These are phyloP conservation scores for Operophtera brumata DNA, from an alignment of 2,888 invertebrate genomes.

Conservation along the genomic window DNA sequence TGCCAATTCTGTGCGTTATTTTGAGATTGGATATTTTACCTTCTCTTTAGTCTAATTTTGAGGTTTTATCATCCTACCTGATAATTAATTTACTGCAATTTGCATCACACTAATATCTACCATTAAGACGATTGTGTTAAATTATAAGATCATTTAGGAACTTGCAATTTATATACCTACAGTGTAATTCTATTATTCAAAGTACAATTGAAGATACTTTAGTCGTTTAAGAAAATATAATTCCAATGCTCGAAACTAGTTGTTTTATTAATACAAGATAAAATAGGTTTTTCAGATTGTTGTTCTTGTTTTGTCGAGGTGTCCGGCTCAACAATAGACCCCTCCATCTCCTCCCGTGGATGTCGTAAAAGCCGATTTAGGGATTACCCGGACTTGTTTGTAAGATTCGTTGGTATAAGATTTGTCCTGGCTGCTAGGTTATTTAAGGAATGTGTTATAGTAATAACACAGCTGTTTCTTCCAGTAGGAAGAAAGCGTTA, in stretches of 20 bases:
- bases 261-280: constrained; percentile 28
- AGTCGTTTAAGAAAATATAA: constrained; percentile 49
- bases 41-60: constrained; percentile 12
- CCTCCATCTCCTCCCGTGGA: too few relatives aligned
- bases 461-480: too few relatives aligned
- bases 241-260: constrained; percentile 57
- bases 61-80: constrained; percentile 11
- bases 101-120: constrained; percentile 22
- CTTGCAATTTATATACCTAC: neutral
- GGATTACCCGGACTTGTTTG: too few relatives aligned
- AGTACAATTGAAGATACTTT: neutral
- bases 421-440: too few relatives aligned
- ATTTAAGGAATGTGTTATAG: too few relatives aligned
- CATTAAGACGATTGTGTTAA: neutral
- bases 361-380: too few relatives aligned
- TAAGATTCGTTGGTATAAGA: too few relatives aligned
- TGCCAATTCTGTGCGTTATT: neutral
- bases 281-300: too few relatives aligned
- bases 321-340: too few relatives aligned
- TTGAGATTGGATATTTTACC: constrained; percentile 1
- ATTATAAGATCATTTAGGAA: neutral
- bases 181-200: neutral
- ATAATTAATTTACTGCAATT: constrained; percentile 24
- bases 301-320: too few relatives aligned
- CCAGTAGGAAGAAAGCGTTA: too few relatives aligned